These are phyloP conservation scores for Dallia pectoralis DNA, from an alignment of 2,797 vertebrate genomes.

Conservation along the genomic window DNA sequence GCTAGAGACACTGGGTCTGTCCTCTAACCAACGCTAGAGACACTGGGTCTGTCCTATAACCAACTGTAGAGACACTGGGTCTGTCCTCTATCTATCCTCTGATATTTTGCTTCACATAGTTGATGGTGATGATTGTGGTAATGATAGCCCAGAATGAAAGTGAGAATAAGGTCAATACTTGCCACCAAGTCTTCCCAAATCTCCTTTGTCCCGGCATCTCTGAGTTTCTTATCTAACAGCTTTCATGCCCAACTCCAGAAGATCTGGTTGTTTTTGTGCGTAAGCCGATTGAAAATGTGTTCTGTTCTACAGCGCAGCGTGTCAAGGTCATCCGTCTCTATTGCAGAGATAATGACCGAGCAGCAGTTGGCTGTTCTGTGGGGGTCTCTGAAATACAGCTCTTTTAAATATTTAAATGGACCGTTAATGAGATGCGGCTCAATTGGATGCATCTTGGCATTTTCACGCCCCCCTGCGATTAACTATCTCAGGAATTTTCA, in stretches of 20 bases:
- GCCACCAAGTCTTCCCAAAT: background rate
- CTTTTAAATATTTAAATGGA: constrained; percentile 1
- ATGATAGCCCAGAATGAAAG: background rate
- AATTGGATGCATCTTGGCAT: background rate
- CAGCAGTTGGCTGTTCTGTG: background rate
- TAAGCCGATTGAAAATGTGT: background rate
- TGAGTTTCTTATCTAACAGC: background rate
- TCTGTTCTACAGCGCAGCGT: background rate
- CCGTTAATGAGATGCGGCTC: background rate
- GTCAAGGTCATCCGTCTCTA: background rate
- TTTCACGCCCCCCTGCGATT: too few relatives aligned
- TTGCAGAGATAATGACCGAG: background rate
- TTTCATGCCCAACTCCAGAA: background rate
- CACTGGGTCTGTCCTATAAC: background rate
- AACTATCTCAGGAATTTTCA: background rate
- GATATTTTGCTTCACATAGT: background rate
- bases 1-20: background rate
- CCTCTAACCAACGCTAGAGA: background rate
- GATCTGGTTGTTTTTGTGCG: background rate
- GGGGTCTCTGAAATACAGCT: background rate
- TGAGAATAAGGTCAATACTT: background rate
- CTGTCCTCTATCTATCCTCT: background rate
- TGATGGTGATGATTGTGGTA: too few relatives aligned
- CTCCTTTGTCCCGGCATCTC: background rate
- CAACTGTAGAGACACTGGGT: background rate